Evolutionary conservation across 2,888 invertebrate genomes (phyloP).

Genomic region (Lucinisca nassula): DNA sequence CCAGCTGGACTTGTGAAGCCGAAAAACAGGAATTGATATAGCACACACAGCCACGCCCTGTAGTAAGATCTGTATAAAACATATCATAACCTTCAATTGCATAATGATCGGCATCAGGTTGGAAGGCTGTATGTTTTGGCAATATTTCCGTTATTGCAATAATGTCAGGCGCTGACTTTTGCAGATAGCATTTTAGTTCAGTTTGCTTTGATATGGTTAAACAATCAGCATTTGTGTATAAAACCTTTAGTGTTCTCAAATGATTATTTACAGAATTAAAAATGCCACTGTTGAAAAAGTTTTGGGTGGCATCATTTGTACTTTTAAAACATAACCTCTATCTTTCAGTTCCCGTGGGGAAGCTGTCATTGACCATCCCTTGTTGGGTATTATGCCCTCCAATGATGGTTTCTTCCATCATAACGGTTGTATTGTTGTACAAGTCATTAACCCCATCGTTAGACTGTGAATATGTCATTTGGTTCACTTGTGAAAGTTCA

Average conservation of each 20-base stretch:
- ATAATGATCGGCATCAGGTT: neutral
- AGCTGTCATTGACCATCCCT: neutral
- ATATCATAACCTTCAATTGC: neutral
- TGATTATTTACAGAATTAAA: neutral
- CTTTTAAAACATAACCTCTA: neutral
- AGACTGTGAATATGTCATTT: neutral
- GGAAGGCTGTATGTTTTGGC: neutral
- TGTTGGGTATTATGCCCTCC: neutral
- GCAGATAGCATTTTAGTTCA: neutral
- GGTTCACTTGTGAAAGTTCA: neutral
- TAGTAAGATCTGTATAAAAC: neutral
- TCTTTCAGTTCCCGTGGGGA: neutral
- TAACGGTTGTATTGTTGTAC: neutral
- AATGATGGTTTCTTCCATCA: neutral
- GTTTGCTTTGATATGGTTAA: neutral
- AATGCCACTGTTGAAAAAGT: neutral
- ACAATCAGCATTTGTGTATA: neutral
- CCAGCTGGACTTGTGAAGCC: neutral
- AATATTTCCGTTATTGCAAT: neutral
- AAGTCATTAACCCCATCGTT: neutral
- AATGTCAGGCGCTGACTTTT: neutral
- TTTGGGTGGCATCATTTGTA: neutral
- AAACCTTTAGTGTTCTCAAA: neutral
- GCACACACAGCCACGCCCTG: neutral
- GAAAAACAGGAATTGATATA: neutral